These are phyloP conservation scores for Ammospiza nelsoni DNA, from an alignment of 2,113 vertebrate species.

Conservation along the genomic window DNA sequence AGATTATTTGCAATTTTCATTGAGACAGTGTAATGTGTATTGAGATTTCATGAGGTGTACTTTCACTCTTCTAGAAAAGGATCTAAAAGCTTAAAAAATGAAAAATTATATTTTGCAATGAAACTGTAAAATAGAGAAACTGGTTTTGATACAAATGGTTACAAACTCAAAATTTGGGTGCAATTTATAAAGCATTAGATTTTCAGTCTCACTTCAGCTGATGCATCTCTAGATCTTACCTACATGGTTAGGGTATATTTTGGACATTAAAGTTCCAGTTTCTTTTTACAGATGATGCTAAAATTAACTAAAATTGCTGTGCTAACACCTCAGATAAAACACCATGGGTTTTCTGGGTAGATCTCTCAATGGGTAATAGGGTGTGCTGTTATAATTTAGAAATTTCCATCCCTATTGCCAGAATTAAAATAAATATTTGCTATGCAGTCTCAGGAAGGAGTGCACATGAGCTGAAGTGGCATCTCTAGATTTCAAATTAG, in stretches of 20 bases:
- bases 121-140: conserved; percentile 6
- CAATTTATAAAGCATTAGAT: background rate
- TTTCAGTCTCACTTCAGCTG: background rate
- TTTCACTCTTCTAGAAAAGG: background rate
- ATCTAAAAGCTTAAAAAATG: conserved; percentile 3
- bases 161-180: background rate
- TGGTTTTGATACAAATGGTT: background rate
- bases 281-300: background rate
- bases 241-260: background rate
- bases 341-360: background rate
- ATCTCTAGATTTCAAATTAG: background rate
- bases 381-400: background rate
- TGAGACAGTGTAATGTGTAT: background rate
- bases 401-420: background rate
- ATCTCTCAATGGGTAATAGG: background rate
- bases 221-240: background rate
- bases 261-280: background rate
- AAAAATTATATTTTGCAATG: conserved; percentile 6
- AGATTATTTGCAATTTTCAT: background rate
- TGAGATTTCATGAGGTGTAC: background rate
- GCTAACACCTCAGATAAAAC: background rate
- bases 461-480: background rate
- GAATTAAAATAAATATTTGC: background rate
- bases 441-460: background rate
- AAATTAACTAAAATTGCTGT: background rate